Evolutionary conservation across 2,888 invertebrate species (phyloP).

Genomic region (Eupithecia abbreviata): DNA sequence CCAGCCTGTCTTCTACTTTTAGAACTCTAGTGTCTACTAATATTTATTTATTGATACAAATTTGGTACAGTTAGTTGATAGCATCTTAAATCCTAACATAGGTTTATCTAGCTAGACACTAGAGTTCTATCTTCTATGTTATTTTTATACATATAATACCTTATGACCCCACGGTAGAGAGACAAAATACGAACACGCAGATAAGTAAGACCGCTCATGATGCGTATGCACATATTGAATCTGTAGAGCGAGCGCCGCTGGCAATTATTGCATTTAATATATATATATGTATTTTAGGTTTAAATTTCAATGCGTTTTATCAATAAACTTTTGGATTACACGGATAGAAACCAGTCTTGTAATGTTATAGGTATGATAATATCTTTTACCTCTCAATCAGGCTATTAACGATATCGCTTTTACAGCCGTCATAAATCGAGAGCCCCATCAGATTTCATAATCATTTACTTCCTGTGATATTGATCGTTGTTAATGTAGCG

Average conservation of each 20-base stretch:
- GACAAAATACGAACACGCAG: background rate
- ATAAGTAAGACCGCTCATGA: background rate
- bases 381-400: slow-evolving; percentile 4
- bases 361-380: background rate
- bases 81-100: no score
- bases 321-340: background rate
- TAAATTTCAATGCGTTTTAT: background rate
- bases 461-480: slow-evolving; percentile 51
- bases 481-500: slow-evolving; percentile 50
- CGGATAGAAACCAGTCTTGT: background rate
- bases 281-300: background rate
- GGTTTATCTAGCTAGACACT: no score
- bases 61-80: no score
- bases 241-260: background rate
- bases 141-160: background rate
- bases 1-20: background rate
- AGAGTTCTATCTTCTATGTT: no score
- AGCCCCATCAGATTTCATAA: slow-evolving; percentile 29
- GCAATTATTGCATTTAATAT: background rate
- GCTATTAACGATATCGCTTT: slow-evolving; percentile 24
- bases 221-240: background rate
- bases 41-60: no score
- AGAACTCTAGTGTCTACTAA: no score
- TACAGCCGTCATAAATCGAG: slow-evolving; percentile 24
- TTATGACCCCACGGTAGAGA: background rate